These are phyloP conservation scores for Buathra laborator DNA, from an alignment of 2,888 invertebrate genomes.

Conservation along the genomic window DNA sequence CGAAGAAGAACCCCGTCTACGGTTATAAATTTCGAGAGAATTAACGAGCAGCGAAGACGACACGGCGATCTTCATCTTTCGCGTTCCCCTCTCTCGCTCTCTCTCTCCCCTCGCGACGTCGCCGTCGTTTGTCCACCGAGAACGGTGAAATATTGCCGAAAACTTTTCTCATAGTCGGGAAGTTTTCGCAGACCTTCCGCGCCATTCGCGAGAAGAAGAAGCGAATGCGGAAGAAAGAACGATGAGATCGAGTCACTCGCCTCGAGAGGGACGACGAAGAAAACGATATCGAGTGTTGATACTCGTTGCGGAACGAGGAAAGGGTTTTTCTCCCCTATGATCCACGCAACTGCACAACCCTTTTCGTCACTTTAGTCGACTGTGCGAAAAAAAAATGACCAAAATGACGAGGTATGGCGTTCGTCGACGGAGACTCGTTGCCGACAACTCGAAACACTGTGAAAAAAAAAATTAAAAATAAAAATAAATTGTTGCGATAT, in stretches of 20 bases:
- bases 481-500: background rate
- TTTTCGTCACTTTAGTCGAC: slow-evolving; percentile 49
- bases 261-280: slow-evolving; percentile 53
- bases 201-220: slow-evolving; percentile 28
- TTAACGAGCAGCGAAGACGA: slow-evolving; percentile 84
- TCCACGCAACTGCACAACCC: slow-evolving; percentile 17
- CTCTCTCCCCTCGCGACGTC: slow-evolving; percentile 66
- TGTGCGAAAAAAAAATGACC: background rate
- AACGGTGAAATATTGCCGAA: slow-evolving; percentile 80
- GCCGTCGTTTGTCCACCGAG: slow-evolving; percentile 69
- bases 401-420: background rate
- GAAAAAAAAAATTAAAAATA: slow-evolving; percentile 4
- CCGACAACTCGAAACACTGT: background rate
- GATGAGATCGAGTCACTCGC: slow-evolving; percentile 29
- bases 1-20: slow-evolving; percentile 60
- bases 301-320: slow-evolving; percentile 56
- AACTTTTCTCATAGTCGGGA: slow-evolving; percentile 82
- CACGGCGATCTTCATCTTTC: slow-evolving; percentile 78
- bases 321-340: background rate
- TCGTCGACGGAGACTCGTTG: background rate
- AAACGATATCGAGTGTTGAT: slow-evolving; percentile 68
- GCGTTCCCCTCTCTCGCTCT: slow-evolving; percentile 53
- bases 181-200: slow-evolving; percentile 73
- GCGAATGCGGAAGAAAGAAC: slow-evolving; percentile 2
- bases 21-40: slow-evolving; percentile 82